Percentiles rank a stretch among this genome's conserved stretches.
Conservation (phyloP, 2,797 vertebrate genomes). For the Sebastes vulpes region DNA sequence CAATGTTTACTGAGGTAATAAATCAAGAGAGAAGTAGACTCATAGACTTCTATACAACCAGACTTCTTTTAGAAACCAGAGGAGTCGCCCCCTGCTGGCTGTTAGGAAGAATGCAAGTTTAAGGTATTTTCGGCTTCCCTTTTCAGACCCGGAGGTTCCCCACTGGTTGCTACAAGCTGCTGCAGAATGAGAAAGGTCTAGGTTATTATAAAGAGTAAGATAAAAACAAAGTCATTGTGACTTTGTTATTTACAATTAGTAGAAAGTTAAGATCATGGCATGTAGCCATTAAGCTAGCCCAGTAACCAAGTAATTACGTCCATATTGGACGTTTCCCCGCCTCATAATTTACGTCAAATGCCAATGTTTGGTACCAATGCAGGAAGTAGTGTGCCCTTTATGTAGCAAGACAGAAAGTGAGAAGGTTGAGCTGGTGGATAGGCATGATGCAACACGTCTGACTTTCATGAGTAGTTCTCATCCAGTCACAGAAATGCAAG, state of each 20-base stretch:
- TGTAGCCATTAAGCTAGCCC: background rate
- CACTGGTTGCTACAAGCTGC: background rate
- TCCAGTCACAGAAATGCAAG: background rate
- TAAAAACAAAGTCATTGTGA: background rate
- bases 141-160: background rate
- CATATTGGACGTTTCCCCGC: background rate
- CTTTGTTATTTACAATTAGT: background rate
- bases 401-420: background rate
- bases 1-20: no score
- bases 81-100: background rate
- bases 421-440: background rate
- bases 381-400: background rate
- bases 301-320: background rate
- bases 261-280: background rate
- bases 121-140: background rate
- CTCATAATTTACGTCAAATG: background rate
- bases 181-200: background rate
- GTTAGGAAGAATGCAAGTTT: background rate
- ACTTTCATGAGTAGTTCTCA: background rate
- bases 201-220: background rate
- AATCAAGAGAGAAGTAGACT: no score
- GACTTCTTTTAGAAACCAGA: background rate
- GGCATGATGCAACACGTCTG: background rate
- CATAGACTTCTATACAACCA: background rate
- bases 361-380: background rate